These are phyloP conservation scores for Syngnathus floridae DNA, from an alignment of 2,113 vertebrate genomes.

Conservation along the genomic window DNA sequence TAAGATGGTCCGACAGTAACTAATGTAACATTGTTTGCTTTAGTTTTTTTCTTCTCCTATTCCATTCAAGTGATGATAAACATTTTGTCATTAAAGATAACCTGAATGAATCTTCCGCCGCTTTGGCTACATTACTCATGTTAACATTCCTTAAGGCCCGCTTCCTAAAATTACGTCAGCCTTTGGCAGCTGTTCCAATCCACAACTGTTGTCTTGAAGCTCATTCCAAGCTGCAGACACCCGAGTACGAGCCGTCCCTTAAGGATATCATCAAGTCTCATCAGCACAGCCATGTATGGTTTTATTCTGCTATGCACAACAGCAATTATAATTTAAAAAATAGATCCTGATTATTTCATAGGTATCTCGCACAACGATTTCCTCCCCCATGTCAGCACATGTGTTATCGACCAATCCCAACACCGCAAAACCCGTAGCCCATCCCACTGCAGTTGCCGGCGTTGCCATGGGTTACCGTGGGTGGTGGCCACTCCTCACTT, in stretches of 20 bases:
- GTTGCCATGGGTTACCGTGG: constrained; percentile 67
- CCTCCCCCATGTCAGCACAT: constrained; percentile 61
- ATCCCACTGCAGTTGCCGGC: constrained; percentile 65
- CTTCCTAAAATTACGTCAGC: not conserved
- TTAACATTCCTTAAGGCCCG: not conserved
- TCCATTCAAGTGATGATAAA: constrained; percentile 48
- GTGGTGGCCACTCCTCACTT: constrained; percentile 56
- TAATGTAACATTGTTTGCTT: constrained; percentile 52
- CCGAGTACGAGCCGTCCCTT: not conserved
- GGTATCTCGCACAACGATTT: constrained; percentile 10
- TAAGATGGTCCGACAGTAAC: constrained; percentile 29
- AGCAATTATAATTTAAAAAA: too few species aligned
- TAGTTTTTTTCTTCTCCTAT: constrained; percentile 41
- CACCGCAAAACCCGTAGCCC: constrained; percentile 28
- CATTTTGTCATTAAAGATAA: constrained; percentile 65
- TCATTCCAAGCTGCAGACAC: not conserved
- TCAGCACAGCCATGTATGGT: constrained; percentile 4
- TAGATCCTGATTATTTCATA: constrained; percentile 9
- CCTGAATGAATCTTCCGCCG: constrained; percentile 38
- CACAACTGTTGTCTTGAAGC: not conserved
- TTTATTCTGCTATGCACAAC: not conserved
- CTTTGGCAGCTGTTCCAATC: constrained; percentile 6
- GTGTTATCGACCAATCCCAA: constrained; percentile 63
- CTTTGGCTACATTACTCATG: not conserved
- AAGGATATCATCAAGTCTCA: not conserved